Percentiles rank a stretch among this genome's conserved stretches.
Conservation (phyloP, 2,888 invertebrate genomes). For the Mythimna albipuncta region DNA sequence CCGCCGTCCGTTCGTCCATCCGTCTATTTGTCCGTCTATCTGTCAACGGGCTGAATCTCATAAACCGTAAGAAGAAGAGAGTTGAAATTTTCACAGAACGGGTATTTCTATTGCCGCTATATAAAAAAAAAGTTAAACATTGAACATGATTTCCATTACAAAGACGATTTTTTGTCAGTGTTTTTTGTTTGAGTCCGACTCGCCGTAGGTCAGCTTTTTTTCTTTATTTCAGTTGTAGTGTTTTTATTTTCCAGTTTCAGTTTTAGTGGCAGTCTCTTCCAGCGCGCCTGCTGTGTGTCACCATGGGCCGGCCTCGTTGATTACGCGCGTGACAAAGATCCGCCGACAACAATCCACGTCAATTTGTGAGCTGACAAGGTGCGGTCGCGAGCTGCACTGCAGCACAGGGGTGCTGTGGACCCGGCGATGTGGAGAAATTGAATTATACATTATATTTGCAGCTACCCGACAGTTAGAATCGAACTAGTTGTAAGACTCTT, state of each 20-base stretch:
- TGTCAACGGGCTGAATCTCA: no score
- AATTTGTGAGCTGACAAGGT: slow-evolving; percentile 87
- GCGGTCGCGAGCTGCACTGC: slow-evolving; percentile 78
- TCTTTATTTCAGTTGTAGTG: no score
- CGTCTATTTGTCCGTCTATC: no score
- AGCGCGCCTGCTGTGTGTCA: slow-evolving; percentile 22
- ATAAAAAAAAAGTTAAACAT: no score
- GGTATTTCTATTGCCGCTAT: no score
- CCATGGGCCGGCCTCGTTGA: slow-evolving; percentile 60
- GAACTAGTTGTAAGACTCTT: not conserved
- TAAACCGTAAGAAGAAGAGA: no score
- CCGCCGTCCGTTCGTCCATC: no score
- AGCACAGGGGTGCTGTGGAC: slow-evolving; percentile 54
- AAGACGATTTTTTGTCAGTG: no score
- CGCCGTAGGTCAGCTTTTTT: no score
- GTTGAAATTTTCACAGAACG: no score
- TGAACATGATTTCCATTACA: no score
- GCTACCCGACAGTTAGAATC: not conserved
- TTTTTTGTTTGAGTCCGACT: no score
- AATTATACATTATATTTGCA: not conserved
- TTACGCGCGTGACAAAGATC: slow-evolving; percentile 83
- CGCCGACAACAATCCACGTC: slow-evolving; percentile 86
- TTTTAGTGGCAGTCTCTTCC: slow-evolving; percentile 24
- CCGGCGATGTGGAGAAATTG: not conserved
- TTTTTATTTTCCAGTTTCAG: not conserved